Percentiles rank a stretch among this genome's conserved stretches.
Conservation (phyloP, 2,888 invertebrate genomes). For the Epicampocera succincta region DNA sequence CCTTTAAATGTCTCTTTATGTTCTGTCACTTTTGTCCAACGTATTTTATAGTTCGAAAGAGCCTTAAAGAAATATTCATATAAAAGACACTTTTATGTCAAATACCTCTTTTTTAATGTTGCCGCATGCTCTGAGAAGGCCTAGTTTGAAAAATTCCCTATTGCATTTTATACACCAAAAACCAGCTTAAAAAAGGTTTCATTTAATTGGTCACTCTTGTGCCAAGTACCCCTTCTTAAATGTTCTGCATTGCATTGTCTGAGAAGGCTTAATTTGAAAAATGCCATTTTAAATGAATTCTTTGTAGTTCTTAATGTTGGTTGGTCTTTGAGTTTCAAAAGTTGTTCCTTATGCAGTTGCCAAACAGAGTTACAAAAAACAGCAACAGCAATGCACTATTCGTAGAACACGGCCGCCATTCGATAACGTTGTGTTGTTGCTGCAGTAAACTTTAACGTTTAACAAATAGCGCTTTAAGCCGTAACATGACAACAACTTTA, state of each 20-base stretch:
- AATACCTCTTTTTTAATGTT: too few species aligned
- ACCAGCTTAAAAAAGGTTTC: too few species aligned
- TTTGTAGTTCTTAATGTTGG: constrained; percentile 47
- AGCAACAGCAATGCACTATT: background rate
- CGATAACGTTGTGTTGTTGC: background rate
- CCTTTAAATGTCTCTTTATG: too few species aligned
- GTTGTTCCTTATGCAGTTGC: constrained; percentile 27
- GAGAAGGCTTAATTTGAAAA: constrained; percentile 21
- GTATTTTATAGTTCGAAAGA: too few species aligned
- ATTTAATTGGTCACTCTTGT: background rate
- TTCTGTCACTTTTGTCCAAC: too few species aligned
- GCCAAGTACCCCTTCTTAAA: background rate
- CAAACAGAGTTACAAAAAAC: background rate
- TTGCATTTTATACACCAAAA: too few species aligned
- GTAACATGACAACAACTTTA: constrained; percentile 6
- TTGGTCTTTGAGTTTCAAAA: constrained; percentile 35
- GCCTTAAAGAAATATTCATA: too few species aligned
- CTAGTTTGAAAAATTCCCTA: too few species aligned
- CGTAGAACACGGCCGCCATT: background rate
- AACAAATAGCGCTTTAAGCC: constrained; percentile 1
- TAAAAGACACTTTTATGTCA: too few species aligned
- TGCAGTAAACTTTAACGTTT: background rate
- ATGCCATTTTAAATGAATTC: constrained; percentile 52
- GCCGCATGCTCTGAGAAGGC: too few species aligned
- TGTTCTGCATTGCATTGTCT: background rate